Evolutionary conservation across 2,797 vertebrate species (phyloP).

Genomic region (Antrozous pallidus): DNA sequence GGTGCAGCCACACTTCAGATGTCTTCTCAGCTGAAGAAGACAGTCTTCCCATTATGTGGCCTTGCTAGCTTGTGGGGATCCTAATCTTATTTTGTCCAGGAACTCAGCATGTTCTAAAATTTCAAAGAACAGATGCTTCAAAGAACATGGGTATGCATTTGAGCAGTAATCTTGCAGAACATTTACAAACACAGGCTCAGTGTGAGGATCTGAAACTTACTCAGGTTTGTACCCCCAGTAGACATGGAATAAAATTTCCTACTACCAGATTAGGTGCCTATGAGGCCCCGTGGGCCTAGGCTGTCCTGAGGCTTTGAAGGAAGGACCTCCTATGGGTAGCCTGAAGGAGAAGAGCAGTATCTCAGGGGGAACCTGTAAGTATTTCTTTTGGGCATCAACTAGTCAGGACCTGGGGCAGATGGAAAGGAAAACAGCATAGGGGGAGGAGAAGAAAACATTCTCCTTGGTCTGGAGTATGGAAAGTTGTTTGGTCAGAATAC

Average conservation of each 20-base stretch:
- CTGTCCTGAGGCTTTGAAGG: not conserved
- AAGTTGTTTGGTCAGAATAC: not conserved
- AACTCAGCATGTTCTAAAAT: not conserved
- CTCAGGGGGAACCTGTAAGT: not conserved
- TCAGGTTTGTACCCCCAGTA: not conserved
- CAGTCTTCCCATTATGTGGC: not conserved
- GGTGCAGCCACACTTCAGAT: not conserved
- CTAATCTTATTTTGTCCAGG: not conserved
- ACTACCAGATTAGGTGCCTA: not conserved
- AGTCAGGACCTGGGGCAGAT: not conserved
- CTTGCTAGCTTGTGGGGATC: not conserved
- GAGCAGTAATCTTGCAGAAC: slow-evolving; percentile 6
- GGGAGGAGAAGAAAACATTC: not conserved
- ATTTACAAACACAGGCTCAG: not conserved
- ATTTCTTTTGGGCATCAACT: not conserved
- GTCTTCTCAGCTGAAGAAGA: not conserved
- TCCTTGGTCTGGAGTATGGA: not conserved
- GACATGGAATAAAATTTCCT: not conserved
- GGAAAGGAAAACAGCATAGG: not conserved
- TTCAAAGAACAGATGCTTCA: not conserved
- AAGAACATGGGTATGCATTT: not conserved
- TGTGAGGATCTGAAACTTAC: not conserved
- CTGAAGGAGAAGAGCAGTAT: not conserved
- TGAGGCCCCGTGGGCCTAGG: not conserved
- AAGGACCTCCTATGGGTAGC: not conserved